Evolutionary conservation across 2,113 vertebrate genomes (phyloP), one percentile per base, ranked within the genome.

Genomic region (Malurus elegans): DNA sequence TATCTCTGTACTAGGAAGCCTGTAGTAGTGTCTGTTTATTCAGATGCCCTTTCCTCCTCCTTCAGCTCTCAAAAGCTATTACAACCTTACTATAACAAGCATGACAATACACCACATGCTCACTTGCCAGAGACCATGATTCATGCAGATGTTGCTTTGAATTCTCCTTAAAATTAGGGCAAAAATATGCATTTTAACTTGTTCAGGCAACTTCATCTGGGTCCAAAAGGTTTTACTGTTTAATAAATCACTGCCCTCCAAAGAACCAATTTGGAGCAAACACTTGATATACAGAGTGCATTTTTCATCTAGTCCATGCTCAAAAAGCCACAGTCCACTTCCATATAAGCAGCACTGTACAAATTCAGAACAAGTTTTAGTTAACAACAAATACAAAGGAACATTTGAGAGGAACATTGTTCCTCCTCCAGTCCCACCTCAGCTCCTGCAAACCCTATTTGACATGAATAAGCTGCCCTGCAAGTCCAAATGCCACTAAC

Each of bases 61-160:
- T 66, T 8, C 29, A 58, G 18, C 18, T 70, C 23, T 40, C 32
- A 3, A 9, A 51, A 72, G 32, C 34, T 32, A 4, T 26, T 53
- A 12, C 40, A 61, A 7, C 29, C 38, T 44, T 34, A 32, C 47
- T 51, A 5, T 5, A 23, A 28, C 9, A 20, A 45, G 21, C 45
- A 26, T 6, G 18, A 51, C 40, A 36, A 5, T 5, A 18, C 8
- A n/a, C 6, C 3, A 1, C 19, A 17, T 14, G 15, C 8, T 8
- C 50, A 29, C 7, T 31, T 28, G 11, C 31, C 42, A 58, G 29
- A 80, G 10, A 62, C 13, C 3, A 1, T 2, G 6, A n/a, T 32
- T 74, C 58, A 38, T 8, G 5, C 34, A 75, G 40, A 17, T 47
- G 23, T 14, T 32, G 25, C 57, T 25, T 28, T 13, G 4, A 31